Percentiles rank a stretch among this genome's conserved stretches.
Conservation (phyloP, 53 echinoderm and acorn worm genomes). For the Stichopus horrens region DNA sequence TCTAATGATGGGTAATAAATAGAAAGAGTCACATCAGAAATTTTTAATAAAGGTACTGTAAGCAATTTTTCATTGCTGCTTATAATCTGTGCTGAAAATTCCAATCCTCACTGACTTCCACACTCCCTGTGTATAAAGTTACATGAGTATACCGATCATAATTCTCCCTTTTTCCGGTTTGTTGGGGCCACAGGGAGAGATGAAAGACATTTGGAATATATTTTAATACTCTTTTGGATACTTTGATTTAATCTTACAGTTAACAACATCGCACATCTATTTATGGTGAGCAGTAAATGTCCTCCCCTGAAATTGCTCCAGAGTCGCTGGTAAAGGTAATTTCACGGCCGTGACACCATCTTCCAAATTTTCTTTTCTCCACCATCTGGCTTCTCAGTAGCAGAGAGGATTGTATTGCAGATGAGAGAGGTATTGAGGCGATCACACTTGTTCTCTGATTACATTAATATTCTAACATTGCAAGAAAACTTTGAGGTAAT, state of each 20-base stretch:
- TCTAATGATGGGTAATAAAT: no score
- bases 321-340: conserved; percentile 4
- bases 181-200: not conserved
- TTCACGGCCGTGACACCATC: conserved; percentile 1
- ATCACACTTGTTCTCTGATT: not conserved
- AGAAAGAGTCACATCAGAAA: no score
- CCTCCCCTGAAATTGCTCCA: not conserved
- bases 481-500: not conserved
- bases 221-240: not conserved
- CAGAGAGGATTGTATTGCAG: not conserved
- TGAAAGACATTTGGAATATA: not conserved
- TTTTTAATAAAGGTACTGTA: no score
- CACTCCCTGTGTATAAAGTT: no score
- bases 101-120: no score
- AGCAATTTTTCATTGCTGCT: no score
- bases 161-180: not conserved
- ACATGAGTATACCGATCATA: not conserved
- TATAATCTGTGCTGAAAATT: no score
- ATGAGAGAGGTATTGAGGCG: not conserved
- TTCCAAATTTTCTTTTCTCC: not conserved
- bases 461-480: not conserved
- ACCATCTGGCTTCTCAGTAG: not conserved
- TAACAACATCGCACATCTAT: conserved; percentile 14
- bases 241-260: not conserved
- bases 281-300: conserved; percentile 25